Evolutionary conservation across 2,888 invertebrate genomes (phyloP).

Genomic region (Synanthedon andrenaeformis): DNA sequence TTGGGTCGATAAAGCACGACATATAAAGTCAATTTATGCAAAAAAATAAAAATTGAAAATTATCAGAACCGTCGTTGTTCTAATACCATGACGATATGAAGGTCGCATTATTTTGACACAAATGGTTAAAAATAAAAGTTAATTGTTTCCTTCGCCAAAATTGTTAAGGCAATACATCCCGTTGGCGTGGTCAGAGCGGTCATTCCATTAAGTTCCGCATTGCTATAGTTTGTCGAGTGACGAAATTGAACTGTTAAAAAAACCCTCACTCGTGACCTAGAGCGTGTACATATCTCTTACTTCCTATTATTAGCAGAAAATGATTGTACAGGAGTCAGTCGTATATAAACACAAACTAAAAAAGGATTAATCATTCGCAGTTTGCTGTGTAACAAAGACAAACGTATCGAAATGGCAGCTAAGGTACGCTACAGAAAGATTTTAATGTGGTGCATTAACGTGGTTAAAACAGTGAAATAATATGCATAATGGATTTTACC

Average conservation of each 20-base stretch:
- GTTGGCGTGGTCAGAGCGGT: slow-evolving; percentile 16
- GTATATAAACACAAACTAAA: slow-evolving; percentile 42
- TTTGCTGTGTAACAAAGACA: slow-evolving; percentile 51
- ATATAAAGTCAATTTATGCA: no score
- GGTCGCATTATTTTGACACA: slow-evolving; percentile 9
- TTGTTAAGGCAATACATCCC: slow-evolving; percentile 3
- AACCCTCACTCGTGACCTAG: slow-evolving; percentile 53
- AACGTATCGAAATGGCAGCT: slow-evolving; percentile 62
- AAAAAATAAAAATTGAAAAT: no score
- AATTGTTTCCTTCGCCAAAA: slow-evolving; percentile 13
- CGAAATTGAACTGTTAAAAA: slow-evolving; percentile 54
- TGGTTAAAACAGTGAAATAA: neutral
- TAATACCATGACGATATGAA: no score
- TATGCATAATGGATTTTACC: neutral
- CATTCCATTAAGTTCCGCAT: slow-evolving; percentile 42
- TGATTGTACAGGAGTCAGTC: slow-evolving; percentile 35
- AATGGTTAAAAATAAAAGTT: slow-evolving; percentile 6
- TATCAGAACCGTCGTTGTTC: no score
- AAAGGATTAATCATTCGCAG: slow-evolving; percentile 56
- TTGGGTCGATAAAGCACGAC: no score
- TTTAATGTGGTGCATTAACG: neutral
- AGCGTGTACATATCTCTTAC: slow-evolving; percentile 44
- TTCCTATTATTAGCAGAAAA: slow-evolving; percentile 56
- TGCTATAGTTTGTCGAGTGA: slow-evolving; percentile 24
- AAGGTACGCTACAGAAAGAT: slow-evolving; percentile 33